Base-by-base conservation (phyloP, 2,113 vertebrate species). In the Galeopterus variegatus region DNA sequence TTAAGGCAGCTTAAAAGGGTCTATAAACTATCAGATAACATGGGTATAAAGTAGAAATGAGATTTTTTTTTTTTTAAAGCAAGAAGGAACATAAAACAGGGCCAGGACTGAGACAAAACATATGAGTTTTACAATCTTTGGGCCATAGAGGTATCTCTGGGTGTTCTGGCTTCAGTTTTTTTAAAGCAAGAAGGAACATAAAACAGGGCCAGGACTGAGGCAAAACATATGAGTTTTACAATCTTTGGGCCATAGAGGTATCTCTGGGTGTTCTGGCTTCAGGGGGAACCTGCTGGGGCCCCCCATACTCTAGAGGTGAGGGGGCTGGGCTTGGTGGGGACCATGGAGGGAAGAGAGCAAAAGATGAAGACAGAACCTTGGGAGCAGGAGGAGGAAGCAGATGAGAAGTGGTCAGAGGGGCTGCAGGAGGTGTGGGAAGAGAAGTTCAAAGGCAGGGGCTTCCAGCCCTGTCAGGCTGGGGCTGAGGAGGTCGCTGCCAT, bases 21-120 rank as follows among this genome's bases (percentile, higher is more conserved):
- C 84, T 64, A 76, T 94, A 69, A 92, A 89, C 84, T 77, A 77
- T 45, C 69, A 90, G 54, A 87, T 65, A 88, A 79, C 31, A 21
- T 36, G 64, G 48, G 15, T 84, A 94, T 45, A 92, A 90, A 54
- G n/a, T 41, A 80, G 70, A 56, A 93, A 64, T 13, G 70, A 91
- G 26, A 31, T 45, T 70, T 41, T 41, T 19, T 33, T 70, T n/a
- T 70, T 36, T 36, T 11, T 41, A 56, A 86, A 54, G 36, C n/a
- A 87, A 85, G 67, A 65, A 79, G 82, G 65, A 72, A 70, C 12
- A 17, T 67, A 79, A 89, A 69, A 62, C 60, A 77, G n/a, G 41
- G 24, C 52, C 50, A 85, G 48, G 21, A 84, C 19, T 15, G 28
- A 89, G 93, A 54, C 31, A 67, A 60, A 85, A 54, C 77, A 64